Evolutionary conservation across 2,888 invertebrate species (phyloP).

Genomic region (Psylliodes chrysocephalus): DNA sequence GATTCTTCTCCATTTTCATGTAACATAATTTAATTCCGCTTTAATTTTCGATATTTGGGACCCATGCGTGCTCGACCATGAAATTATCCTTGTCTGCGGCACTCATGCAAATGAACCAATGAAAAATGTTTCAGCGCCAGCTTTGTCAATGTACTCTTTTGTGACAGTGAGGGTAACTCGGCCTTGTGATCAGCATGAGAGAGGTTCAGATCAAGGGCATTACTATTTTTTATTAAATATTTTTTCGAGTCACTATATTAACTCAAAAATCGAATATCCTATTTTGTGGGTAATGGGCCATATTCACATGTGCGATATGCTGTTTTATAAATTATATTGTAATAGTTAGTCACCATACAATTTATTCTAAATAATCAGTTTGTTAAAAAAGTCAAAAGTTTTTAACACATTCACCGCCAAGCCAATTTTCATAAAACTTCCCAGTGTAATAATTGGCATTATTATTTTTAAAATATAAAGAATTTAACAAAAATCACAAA

Average conservation of each 20-base stretch:
- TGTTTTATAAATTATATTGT: no score
- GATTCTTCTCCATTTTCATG: conserved; percentile 20
- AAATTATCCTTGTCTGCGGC: conserved; percentile 28
- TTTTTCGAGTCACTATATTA: background rate
- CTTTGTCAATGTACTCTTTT: conserved; percentile 26
- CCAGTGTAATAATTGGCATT: no score
- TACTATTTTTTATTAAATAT: background rate
- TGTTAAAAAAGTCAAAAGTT: no score
- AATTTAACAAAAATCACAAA: no score
- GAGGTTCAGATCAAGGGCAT: background rate
- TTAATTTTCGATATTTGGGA: conserved; percentile 29
- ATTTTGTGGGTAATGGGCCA: background rate
- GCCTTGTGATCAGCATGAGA: conserved; percentile 9
- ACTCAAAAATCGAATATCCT: background rate
- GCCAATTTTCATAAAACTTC: no score
- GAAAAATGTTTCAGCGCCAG: conserved; percentile 27
- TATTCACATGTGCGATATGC: no score
- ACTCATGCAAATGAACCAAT: conserved; percentile 31
- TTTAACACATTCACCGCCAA: no score
- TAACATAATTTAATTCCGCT: conserved; percentile 28
- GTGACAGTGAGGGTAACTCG: conserved; percentile 27
- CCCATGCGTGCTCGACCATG: conserved; percentile 25
- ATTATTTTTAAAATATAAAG: no score
- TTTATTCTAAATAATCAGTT: no score
- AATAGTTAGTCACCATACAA: no score